Base-by-base conservation (phyloP, 2,113 vertebrate species). In the Siphamia tubifer region DNA sequence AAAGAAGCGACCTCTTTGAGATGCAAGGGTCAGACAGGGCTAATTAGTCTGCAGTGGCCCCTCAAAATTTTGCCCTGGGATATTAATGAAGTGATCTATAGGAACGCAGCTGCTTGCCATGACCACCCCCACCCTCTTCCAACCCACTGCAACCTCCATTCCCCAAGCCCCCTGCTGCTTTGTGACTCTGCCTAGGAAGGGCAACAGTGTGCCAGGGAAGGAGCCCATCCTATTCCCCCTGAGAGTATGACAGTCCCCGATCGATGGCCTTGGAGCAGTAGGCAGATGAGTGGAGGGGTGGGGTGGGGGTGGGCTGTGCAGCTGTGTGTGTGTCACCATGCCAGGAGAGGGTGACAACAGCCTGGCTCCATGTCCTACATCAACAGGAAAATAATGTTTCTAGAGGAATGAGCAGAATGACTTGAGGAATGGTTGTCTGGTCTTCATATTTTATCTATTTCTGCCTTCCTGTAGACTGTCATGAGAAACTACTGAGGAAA, bases 1-100 rank as follows among this genome's bases (percentile, higher is more conserved):
- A 78, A 84, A 83, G 63, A 71, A 82, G 82, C 28, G 31, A 80
- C 87, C 83, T 87, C 80, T 71, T 58, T 42, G 77, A 79, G 81
- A 86, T 21, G 55, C 23, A 4, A 57, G 89, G 91, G 90, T 90
- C 85, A 88, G 87, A 87, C 77, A 47, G 75, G 90, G 89, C 85
- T 91, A 92, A 92, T 91, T 91, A 86, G 86, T 87, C 87, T 77
- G 84, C 79, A 79, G 80, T 71, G 40, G 83, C 85, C 83, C 87
- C 88, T 88, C 85, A 88, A 80, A 88, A 83, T 83, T 86, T 77
- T 87, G 85, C 88, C 82, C 84, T 73, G 71, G 68, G 87, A 89
- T 89, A 90, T 90, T 91, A 90, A 92, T 90, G 82, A 91, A 90
- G 85, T 82, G 77, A 85, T 91, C 90, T 81, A 87, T 62, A 82